Evolutionary conservation across 2,888 invertebrate species (phyloP), one percentile per base, ranked within the genome.

Genomic region (Rosalia funebris): DNA sequence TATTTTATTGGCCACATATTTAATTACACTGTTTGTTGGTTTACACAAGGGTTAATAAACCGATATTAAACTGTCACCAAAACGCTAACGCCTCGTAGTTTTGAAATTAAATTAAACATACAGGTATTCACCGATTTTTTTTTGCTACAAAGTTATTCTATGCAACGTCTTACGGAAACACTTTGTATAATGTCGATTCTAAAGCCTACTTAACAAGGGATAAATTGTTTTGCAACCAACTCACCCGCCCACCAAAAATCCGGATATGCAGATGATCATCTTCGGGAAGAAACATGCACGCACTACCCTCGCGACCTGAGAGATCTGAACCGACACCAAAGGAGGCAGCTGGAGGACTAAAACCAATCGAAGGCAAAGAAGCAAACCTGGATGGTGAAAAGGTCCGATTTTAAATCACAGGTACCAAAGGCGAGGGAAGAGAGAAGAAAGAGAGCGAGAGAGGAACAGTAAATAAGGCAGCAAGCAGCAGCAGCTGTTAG

Each of bases 191-290:
- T n/a, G n/a, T n/a, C n/a, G n/a, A n/a, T n/a, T n/a, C n/a, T n/a
- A n/a, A n/a, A n/a, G n/a, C n/a, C n/a, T n/a, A n/a, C n/a, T n/a
- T n/a, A n/a, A n/a, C n/a, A n/a, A n/a, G n/a, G n/a, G n/a, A n/a
- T n/a, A n/a, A n/a, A n/a, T n/a, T n/a, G n/a, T n/a, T n/a, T n/a
- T n/a, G n/a, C n/a, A n/a, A n/a, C n/a, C 25, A 25, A 67, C 68
- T 73, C 77, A 83, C 84, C 84, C 84, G 82, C 83, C 84, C 78
- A 82, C 84, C 79, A 84, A 82, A 83, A 86, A 86, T 80, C 86
- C 86, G 54, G 86, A 86, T 76, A 86, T 85, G 75, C 86, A 86
- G 77, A 86, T 86, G 74, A 86, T 84, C 86, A 86, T 86, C 63
- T 73, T 81, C 32, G 20, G 53, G n/a, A 32, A 53, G 50, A 60